Evolutionary conservation across 1,140 invertebrate species (phyloP), one percentile per base, ranked within the genome.

Genomic region (Himalopsyche phryganea): DNA sequence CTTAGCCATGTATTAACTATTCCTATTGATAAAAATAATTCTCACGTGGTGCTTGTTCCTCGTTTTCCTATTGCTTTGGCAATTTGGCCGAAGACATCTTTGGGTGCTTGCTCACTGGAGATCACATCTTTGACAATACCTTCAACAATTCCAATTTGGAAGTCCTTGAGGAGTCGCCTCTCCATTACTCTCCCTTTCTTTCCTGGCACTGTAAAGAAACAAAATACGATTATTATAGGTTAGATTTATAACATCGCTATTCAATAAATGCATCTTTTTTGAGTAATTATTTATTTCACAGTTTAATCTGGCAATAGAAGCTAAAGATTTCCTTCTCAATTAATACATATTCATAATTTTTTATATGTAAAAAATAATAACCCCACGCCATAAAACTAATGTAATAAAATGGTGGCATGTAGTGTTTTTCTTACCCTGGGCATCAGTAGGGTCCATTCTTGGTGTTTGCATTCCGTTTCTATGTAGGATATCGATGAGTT

Each of bases 131-230:
- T 85, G 10, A 90, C 83, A n/a, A 90, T 83, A 9, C 87, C 87
- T 71, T 92, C 90, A 1, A 93, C 89, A 45, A 91, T 84, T 6
- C 90, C 90, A 57, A 93, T 93, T 66, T 91, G 89, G 84, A 92
- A 93, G 72, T 92, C 90, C 70, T 92, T 93, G n/a, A 92, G 78
- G 11, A 93, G 82, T 45, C 90, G 80, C 18, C 90, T 79, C 68
- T 93, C 90, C 85, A 91, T 89, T 1, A 90, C 85, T 66, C 88
- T 84, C 2, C 89, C 88, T 71, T 92, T 92, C 67, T 91, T 92
- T 0, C 90, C 90, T 17, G 85, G 78, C 44, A 89, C 89, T 85
- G 70, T 36, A 73, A 13, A 17, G 42, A 9, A 28, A 28, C 9
- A 28, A 28, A 28, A 5, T 28, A 9, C 23, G 9, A n/a, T n/a